Base-by-base conservation (phyloP, 2,113 vertebrate genomes). In the Indri indri region DNA sequence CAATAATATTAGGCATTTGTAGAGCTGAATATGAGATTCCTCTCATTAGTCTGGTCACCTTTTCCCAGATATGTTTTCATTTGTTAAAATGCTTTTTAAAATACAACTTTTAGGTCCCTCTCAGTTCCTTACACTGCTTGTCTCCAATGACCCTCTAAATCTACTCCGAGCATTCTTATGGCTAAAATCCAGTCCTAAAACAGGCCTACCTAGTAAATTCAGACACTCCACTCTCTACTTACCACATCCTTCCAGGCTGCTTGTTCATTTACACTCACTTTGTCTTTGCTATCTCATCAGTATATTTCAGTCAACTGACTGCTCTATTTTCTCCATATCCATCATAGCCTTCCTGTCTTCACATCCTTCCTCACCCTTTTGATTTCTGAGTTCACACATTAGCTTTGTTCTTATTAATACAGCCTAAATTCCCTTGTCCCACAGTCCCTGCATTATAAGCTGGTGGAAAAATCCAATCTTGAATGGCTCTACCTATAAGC, bases 61-160 rank as follows among this genome's bases (percentile, higher is more conserved):
- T 90, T 92, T 88, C 71, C 32, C 66, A 94, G 81, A 54, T 61
- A 83, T 37, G 91, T 85, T 95, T 97, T 94, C 73, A 91, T 79
- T 92, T 97, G 84, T 92, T 94, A 95, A 95, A 71, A 90, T 66
- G 11, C 25, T 66, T 81, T 83, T 93, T 97, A 89, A 95, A 86
- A 96, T 59, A 80, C 3, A 32, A 95, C 65, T 96, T 91, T 81
- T 25, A 85, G 32, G 66, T 92, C 27, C 42, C 45, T 97, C 34
- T 82, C 32, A 63, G 50, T 66, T 89, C 63, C 25, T 90, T 47
- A 32, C 3, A 74, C 25, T 88, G 27, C 47, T 88, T 91, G 61
- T 82, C 23, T 95, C 65, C 18, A 47, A 12, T 68, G 61, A 90
- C 12, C 13, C 89, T 95, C 57, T 87, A 89, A 84, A 77, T 63